Conservation (phyloP, 2,888 invertebrate species). For the Antheraea yamamai region DNA sequence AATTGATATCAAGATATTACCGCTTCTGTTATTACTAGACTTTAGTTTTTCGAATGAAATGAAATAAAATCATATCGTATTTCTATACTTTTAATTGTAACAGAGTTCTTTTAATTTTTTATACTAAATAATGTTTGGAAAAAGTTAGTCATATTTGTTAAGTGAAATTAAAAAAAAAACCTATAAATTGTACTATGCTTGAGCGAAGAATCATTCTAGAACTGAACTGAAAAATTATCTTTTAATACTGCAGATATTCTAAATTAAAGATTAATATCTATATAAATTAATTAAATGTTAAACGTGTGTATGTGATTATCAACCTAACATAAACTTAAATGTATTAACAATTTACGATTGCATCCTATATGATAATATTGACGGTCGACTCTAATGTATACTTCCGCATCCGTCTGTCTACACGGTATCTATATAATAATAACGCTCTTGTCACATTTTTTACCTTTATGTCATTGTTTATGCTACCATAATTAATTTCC, state of each 20-base stretch:
- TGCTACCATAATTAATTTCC: constrained; percentile 39
- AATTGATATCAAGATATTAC: background rate
- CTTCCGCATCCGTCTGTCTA: constrained; percentile 55
- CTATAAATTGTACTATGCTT: background rate
- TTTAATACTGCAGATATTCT: background rate
- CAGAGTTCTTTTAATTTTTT: too few relatives aligned
- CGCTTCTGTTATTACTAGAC: background rate
- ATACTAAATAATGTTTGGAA: too few relatives aligned
- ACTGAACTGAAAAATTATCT: background rate
- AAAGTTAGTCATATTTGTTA: too few relatives aligned
- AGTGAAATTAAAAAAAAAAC: too few relatives aligned
- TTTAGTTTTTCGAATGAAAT: background rate
- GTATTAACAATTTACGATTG: background rate
- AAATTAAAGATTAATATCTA: background rate
- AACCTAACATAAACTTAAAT: background rate
- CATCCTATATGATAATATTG: constrained; percentile 13
- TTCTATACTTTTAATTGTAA: background rate
- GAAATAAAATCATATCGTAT: background rate
- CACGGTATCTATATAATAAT: constrained; percentile 26
- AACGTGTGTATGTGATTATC: constrained; percentile 3
- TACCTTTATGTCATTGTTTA: constrained; percentile 26
- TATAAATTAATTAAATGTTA: background rate
- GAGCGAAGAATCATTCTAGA: background rate
- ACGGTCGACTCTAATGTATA: constrained; percentile 28
- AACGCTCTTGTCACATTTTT: constrained; percentile 29